Base-by-base conservation (phyloP, 2,797 vertebrate genomes). In the Antrozous pallidus region DNA sequence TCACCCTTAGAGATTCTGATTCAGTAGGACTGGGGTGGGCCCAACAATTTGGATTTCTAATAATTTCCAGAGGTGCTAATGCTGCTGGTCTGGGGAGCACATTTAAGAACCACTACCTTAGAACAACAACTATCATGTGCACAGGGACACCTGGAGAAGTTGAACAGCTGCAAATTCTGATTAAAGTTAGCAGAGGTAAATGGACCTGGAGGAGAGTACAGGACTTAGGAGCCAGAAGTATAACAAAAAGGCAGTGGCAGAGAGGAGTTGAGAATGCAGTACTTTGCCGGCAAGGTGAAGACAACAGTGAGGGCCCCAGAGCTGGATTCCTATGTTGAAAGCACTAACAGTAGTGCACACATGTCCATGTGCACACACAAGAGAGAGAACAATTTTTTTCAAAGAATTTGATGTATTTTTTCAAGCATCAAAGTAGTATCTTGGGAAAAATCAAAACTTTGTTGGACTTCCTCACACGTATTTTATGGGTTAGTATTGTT, bases 401-500 rank as follows among this genome's bases (percentile, higher is more conserved):
- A 93, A 93, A 96, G 67, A 94, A 96, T 84, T 79, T 61, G 78
- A 79, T 81, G 70, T 49, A 61, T 88, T 94, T 92, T 95, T 95
- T 94, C 86, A 97, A 94, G 77, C 63, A 89, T 91, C 93, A 67
- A 84, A 96, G 75, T 91, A 93, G 58, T 93, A 83, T 94, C 89
- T 86, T 94, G 86, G 93, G 92, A 47, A 88, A 94, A 95, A 91
- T 89, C 56, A 94, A 94, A 96, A 94, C 54, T 89, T 88, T 88
- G 69, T 96, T 93, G 82, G 81, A 93, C 73, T 96, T 94, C 90
- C 92, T 94, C 95, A 87, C 54, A 85, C 0, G 28, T 56, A 88
- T 82, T 96, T 96, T 95, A 95, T 94, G 80, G 87, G 83, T 86
- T 95, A 71, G 61, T 90, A 94, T 94, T 94, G 77, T 96, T 95